Base-by-base conservation (phyloP, 2,113 vertebrate genomes). In the Oreamnos americanus region DNA sequence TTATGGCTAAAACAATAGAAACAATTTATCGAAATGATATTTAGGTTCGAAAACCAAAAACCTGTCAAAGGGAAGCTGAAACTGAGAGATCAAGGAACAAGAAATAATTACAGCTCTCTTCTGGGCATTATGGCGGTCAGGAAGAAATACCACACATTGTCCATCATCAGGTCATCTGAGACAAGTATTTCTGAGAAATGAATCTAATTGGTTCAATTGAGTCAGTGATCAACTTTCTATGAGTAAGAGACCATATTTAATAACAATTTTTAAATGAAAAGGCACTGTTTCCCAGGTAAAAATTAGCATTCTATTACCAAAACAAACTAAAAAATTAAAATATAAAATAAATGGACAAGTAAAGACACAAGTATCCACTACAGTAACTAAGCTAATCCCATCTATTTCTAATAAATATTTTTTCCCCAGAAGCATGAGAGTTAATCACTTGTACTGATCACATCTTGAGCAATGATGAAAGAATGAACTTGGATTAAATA, bases 401-500 rank as follows among this genome's bases (percentile, higher is more conserved):
- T 79, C 33, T 17, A 13, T 64, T n/a, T 87, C 90, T 64, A 15
- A 43, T 53, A 83, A 15, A 43, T 53, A 83, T 57, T 95, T 45
- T 95, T 95, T 89, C 82, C 26, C 26, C 4, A 51, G 36, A 88
- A 88, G 45, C 13, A 28, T 47, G 21, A 26, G 58, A 58, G 84
- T 30, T 85, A 81, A 47, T 92, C 26, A 58, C 57, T 95, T 28
- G 39, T 26, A 78, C 45, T 91, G 95, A 96, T 94, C 92, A 76
- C 4, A 90, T 86, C 94, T 96, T 96, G 90, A 94, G 51, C 88
- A 97, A 90, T 83, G 88, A 91, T 83, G 67, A 92, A 95, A 96
- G 88, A 97, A 95, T 88, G 92, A 83, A 94, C 88, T 95, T 94
- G 92, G 96, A 95, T 97, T 92, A 95, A 97, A 97, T 91, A 88